These are phyloP conservation scores for Eutolmus rufibarbis DNA, from an alignment of 2,888 invertebrate species.

Conservation along the genomic window DNA sequence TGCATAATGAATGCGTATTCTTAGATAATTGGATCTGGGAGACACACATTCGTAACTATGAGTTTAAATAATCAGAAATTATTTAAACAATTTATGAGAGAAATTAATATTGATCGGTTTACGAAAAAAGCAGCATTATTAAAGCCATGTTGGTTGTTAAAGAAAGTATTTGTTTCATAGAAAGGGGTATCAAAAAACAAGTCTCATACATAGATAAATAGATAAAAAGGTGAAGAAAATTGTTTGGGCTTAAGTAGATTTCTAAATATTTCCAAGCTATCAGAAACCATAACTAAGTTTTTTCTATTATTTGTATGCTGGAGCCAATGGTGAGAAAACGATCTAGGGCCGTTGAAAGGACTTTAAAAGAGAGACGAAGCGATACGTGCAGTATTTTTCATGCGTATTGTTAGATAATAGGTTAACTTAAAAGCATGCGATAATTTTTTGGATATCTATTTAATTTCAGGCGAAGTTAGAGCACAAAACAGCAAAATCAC, in stretches of 20 bases:
- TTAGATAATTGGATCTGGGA: no score
- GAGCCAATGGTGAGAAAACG: background rate
- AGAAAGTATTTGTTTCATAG: no score
- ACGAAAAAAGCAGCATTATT: no score
- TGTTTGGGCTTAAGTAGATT: background rate
- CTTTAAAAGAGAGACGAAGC: background rate
- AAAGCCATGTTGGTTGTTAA: no score
- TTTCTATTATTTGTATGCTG: background rate
- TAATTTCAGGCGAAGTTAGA: background rate
- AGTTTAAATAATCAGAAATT: no score
- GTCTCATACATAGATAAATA: no score
- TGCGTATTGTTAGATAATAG: background rate
- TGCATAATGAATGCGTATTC: no score
- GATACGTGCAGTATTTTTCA: background rate
- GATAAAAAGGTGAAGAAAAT: no score
- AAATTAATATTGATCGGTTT: no score
- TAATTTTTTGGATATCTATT: background rate
- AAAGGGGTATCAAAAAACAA: no score
- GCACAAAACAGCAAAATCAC: constrained; percentile 16
- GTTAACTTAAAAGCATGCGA: background rate
- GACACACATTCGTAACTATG: no score
- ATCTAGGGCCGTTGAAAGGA: background rate
- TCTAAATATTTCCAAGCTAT: background rate
- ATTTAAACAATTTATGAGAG: no score
- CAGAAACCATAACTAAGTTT: background rate